Percentiles rank a stretch among this genome's conserved stretches.
These are phyloP conservation scores for Rattus rattus DNA, from an alignment of 2,113 vertebrate species.

Conservation along the genomic window DNA sequence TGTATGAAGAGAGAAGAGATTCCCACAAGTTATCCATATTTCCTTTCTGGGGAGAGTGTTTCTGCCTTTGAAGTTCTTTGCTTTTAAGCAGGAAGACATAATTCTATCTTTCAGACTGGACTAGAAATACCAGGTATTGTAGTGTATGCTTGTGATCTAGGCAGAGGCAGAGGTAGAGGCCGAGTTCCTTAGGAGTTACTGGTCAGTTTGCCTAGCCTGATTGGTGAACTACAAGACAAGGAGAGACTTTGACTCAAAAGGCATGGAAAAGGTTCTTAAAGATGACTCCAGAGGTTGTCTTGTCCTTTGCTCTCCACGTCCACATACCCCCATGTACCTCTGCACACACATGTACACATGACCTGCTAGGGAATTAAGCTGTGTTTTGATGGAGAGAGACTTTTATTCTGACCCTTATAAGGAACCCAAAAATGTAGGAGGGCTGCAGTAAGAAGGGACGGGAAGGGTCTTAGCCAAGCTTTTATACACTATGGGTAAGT, in stretches of 20 bases:
- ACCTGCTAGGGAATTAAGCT: background rate
- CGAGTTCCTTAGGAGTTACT: no score
- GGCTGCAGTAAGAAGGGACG: background rate
- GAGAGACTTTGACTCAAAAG: background rate
- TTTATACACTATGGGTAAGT: fast-evolving
- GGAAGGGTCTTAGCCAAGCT: no score
- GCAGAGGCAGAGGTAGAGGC: background rate
- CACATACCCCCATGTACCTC: background rate
- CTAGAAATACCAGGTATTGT: background rate
- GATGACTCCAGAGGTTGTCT: no score
- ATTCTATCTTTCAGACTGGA: no score
- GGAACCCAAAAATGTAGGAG: background rate
- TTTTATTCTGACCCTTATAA: fast-evolving
- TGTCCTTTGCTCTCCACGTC: background rate
- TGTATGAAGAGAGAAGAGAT: background rate
- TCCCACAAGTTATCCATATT: background rate
- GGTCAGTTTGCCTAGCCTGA: background rate
- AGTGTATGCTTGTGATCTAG: background rate
- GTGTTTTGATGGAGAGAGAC: background rate
- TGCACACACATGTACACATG: background rate
- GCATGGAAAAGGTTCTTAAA: background rate
- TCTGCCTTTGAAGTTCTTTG: background rate
- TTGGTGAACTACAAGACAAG: background rate
- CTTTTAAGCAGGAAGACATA: background rate
- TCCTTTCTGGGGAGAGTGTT: background rate